Evolutionary conservation across 2,113 vertebrate species (phyloP).

Genomic region (Caranx ignobilis): DNA sequence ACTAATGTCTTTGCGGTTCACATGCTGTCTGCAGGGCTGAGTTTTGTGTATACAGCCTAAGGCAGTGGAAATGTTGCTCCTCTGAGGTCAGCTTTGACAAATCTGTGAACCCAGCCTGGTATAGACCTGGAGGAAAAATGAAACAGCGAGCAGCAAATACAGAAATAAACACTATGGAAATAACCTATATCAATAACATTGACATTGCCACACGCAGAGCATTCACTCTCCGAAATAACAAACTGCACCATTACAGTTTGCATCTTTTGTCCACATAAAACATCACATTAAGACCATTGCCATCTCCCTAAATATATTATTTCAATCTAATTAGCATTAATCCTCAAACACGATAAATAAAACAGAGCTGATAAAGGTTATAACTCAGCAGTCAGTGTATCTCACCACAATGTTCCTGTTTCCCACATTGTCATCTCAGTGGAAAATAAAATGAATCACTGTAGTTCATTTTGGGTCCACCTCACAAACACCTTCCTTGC

Average conservation of each 20-base stretch:
- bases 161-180: conserved; percentile 59
- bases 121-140: conserved; percentile 53
- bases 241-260: conserved; percentile 3
- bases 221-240: conserved; percentile 41
- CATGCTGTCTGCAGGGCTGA: conserved; percentile 60
- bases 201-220: conserved; percentile 36
- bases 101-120: conserved; percentile 51
- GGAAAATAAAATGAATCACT: neutral
- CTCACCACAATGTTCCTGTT: too few species aligned
- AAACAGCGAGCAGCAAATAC: conserved; percentile 51
- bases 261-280: conserved; percentile 1
- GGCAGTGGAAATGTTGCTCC: conserved; percentile 65
- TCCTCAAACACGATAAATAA: neutral
- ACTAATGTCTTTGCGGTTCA: conserved; percentile 67
- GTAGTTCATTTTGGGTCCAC: neutral
- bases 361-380: neutral
- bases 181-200: conserved; percentile 65
- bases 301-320: neutral
- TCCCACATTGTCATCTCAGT: too few species aligned
- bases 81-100: conserved; percentile 73
- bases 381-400: neutral
- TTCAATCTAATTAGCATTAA: conserved; percentile 8
- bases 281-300: neutral
- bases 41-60: conserved; percentile 60
- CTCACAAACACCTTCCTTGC: neutral